phyloP scores from a whole-genome alignment of 2,113 vertebrate genomes.

The Etheostoma cragini region DNA sequence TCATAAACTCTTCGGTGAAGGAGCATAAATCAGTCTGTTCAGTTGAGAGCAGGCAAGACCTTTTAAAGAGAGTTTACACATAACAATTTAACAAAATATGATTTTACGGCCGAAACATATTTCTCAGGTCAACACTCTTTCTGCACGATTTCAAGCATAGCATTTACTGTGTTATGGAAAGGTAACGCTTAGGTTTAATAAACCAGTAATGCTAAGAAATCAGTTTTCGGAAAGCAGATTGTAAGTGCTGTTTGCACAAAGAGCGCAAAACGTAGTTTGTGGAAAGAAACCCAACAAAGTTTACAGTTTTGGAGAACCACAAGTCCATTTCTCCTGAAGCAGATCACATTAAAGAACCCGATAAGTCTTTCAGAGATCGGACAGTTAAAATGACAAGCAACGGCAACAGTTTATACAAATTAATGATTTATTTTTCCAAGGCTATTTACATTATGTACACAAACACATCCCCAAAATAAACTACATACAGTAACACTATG shows the following conservation, averaged over 20 bases:
- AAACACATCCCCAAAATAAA: constrained; percentile 52
- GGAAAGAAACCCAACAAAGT: not conserved
- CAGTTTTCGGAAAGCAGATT: not conserved
- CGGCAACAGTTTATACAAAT: constrained; percentile 63
- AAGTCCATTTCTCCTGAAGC: not conserved
- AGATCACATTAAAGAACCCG: not conserved
- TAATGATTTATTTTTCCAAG: constrained; percentile 68
- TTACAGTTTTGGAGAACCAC: not conserved
- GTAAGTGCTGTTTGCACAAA: not conserved
- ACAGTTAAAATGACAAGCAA: not conserved
- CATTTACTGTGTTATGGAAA: not conserved
- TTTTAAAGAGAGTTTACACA: no score
- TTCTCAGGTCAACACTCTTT: no score
- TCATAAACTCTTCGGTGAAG: no score
- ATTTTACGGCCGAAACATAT: not conserved
- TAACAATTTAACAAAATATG: not conserved
- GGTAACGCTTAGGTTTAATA: not conserved
- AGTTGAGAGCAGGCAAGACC: no score
- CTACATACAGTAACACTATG: constrained; percentile 59
- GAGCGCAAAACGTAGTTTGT: not conserved
- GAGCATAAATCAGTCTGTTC: no score
- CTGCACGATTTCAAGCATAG: not conserved
- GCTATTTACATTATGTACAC: constrained; percentile 82
- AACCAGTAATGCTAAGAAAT: not conserved
- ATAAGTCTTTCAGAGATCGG: not conserved